phyloP scores from a whole-genome alignment of 2,797 vertebrate genomes.

The Gymnothorax reevesii region DNA sequence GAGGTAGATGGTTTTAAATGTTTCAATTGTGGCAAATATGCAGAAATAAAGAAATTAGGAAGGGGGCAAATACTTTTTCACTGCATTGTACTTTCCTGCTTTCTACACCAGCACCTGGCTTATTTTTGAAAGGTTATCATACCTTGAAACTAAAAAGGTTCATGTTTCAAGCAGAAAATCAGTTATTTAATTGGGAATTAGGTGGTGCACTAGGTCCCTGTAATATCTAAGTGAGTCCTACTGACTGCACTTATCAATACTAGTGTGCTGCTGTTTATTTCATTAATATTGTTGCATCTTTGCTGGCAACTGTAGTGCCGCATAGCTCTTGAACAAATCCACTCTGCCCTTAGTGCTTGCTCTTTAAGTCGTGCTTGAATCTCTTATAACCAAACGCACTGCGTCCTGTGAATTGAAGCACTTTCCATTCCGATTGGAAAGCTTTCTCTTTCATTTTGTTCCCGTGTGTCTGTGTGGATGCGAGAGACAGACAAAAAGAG shows the following conservation, averaged over 20 bases:
- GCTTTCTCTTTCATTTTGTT: conserved; percentile 17
- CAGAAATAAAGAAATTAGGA: no score
- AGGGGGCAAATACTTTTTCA: no score
- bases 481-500: conserved; percentile 17
- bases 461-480: not conserved
- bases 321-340: not conserved
- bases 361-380: conserved; percentile 19
- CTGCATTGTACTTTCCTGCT: not conserved
- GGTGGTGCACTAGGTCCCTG: not conserved
- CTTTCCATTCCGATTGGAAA: not conserved
- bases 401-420: not conserved
- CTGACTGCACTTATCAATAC: not conserved
- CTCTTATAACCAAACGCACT: not conserved
- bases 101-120: not conserved
- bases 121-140: not conserved
- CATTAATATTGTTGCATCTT: not conserved
- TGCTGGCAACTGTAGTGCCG: not conserved
- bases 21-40: no score
- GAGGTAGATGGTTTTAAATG: no score
- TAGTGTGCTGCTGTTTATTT: not conserved
- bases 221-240: not conserved
- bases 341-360: not conserved
- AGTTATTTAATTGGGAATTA: not conserved
- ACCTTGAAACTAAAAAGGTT: not conserved
- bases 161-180: not conserved